Percentiles rank a stretch among this genome's conserved stretches.
Evolutionary conservation across 2,888 invertebrate genomes (phyloP).

Genomic region (Drosophila koepferae): DNA sequence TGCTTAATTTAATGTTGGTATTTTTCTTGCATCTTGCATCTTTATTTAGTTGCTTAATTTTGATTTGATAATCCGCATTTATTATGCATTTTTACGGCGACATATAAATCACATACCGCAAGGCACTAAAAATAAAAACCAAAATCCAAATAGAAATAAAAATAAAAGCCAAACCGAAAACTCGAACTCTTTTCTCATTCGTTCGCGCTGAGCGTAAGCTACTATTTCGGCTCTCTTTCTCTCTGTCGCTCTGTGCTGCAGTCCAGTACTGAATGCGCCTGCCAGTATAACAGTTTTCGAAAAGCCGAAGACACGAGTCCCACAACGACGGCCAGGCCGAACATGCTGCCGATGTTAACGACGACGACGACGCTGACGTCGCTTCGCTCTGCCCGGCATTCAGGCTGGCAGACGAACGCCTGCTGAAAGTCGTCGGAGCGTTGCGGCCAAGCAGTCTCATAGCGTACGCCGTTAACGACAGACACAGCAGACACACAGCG

Average conservation of each 20-base stretch:
- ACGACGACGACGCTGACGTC: slow-evolving; percentile 9
- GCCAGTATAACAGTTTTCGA: slow-evolving; percentile 61
- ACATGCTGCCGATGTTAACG: slow-evolving; percentile 2
- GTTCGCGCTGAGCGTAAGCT: slow-evolving; percentile 1
- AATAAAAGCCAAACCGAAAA: slow-evolving; percentile 17
- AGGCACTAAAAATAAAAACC: slow-evolving; percentile 51
- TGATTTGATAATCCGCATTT: slow-evolving; percentile 54
- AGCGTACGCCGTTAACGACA: slow-evolving; percentile 76
- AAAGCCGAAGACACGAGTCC: slow-evolving; percentile 19
- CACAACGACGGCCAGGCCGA: slow-evolving; percentile 20
- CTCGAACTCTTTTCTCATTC: slow-evolving; percentile 20
- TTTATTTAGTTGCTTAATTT: slow-evolving; percentile 45
- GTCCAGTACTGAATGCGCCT: slow-evolving; percentile 6
- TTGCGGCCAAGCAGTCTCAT: slow-evolving; percentile 78
- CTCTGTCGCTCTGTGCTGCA: slow-evolving; percentile 25
- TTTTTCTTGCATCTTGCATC: background rate
- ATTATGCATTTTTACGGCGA: slow-evolving; percentile 56
- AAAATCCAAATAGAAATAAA: slow-evolving; percentile 29
- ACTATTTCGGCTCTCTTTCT: slow-evolving; percentile 6
- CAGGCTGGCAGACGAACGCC: slow-evolving; percentile 52
- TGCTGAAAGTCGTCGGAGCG: slow-evolving; percentile 67
- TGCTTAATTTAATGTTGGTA: slow-evolving; percentile 6
- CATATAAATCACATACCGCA: slow-evolving; percentile 61
- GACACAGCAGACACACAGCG: slow-evolving; percentile 57
- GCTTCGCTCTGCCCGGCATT: slow-evolving; percentile 22